phyloP scores from a whole-genome alignment of 2,797 vertebrate genomes.

The Pelobates cultripes region DNA sequence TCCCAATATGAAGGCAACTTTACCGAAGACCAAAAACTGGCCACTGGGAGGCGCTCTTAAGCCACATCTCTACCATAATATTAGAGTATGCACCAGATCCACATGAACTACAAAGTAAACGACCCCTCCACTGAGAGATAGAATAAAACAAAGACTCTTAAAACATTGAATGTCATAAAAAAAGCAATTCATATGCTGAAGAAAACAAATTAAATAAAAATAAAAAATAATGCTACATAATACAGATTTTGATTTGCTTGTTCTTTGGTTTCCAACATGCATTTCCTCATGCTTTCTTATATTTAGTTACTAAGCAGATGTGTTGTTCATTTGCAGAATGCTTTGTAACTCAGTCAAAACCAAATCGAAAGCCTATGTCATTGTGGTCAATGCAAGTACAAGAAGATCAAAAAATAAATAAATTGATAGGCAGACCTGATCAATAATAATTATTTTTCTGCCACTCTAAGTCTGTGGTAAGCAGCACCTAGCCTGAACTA shows the following conservation, averaged over 20 bases:
- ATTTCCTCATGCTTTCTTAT: slow-evolving; percentile 54
- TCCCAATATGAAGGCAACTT: background rate
- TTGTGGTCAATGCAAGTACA: slow-evolving; percentile 52
- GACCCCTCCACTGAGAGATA: slow-evolving; percentile 61
- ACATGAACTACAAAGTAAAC: slow-evolving; percentile 70
- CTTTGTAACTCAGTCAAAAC: background rate
- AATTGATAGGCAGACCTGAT: background rate
- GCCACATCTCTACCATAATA: slow-evolving; percentile 57
- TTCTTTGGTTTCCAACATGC: slow-evolving; percentile 73
- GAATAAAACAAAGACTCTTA: slow-evolving; percentile 39
- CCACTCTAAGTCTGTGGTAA: background rate
- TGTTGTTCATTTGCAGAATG: slow-evolving; percentile 47
- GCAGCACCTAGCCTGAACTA: background rate
- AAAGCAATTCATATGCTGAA: slow-evolving; percentile 39
- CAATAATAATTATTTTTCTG: background rate
- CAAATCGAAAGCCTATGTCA: background rate
- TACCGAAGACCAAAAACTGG: slow-evolving; percentile 19
- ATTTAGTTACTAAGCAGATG: slow-evolving; percentile 6
- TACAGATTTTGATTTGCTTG: slow-evolving; percentile 65
- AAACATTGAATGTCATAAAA: slow-evolving; percentile 43
- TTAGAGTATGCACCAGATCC: slow-evolving; percentile 67
- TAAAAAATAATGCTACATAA: slow-evolving; percentile 39
- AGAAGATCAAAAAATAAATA: background rate
- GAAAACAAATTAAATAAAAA: background rate
- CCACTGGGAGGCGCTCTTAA: slow-evolving; percentile 20